Base-by-base conservation (phyloP, 2,113 vertebrate species). In the Sisor rabdophorus region DNA sequence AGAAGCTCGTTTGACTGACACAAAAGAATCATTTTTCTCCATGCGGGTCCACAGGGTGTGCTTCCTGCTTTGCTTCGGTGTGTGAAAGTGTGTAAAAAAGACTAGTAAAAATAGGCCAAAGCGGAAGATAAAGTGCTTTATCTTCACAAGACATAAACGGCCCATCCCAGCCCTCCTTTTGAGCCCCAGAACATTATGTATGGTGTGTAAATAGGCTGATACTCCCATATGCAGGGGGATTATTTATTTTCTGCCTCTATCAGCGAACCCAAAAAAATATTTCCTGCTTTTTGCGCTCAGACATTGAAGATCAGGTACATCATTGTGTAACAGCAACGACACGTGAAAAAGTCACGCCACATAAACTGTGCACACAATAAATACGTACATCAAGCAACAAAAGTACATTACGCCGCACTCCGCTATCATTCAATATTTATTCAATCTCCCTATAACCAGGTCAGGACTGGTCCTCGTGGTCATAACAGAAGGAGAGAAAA, bases 91-190 rank as follows among this genome's bases (percentile, higher is more conserved):
- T 50, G 47, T 76, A 65, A 22, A 59, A 75, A 52, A 26, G 73
- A 72, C 40, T 61, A 73, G 77, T 73, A 56, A 69, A 82, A 82
- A 82, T 82, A 79, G 81, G 77, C 81, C 81, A 82, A 58, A 69
- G 77, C 74, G 64, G 24, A 79, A 82, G 81, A 82, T 82, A 82
- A 82, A 82, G 81, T 48, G 32, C 78, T 82, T 80, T 77, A 79
- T 82, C 81, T 82, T 76, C 78, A 76, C 70, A 64, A 77, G 77
- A 82, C 76, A 82, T 82, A 79, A 79, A 82, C 73, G 73, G 73
- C 68, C 71, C 65, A 40, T 78, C 71, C 81, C 73, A 73, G 77
- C 77, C 73, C 59, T 71, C 63, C 73, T 67, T 79, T 79, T 61
- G 68, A 76, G 74, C 59, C 73, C 71, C 78, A 71, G 61, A 82